Conservation (phyloP, 53 echinoderm and acorn worm genomes). For the Actinopyga echinites region DNA sequence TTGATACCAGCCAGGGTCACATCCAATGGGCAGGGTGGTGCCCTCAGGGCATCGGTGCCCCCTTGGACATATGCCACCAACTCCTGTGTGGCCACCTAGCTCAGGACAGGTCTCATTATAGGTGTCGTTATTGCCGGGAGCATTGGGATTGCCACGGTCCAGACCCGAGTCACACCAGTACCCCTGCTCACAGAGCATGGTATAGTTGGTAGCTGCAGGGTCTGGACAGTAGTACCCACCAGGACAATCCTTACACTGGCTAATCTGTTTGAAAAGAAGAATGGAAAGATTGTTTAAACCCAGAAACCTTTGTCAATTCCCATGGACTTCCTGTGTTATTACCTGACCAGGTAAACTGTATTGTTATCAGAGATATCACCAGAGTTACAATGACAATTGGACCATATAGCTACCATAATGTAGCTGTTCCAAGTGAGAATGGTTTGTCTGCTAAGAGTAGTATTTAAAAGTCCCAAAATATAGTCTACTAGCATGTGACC, state of each 20-base stretch:
- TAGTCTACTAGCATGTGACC: too few relatives aligned
- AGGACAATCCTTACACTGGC: slow-evolving; percentile 89
- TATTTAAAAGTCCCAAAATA: too few relatives aligned
- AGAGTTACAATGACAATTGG: too few relatives aligned
- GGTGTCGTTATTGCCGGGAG: slow-evolving; percentile 76
- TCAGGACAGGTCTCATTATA: slow-evolving; percentile 92
- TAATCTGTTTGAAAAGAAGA: slow-evolving; percentile 52
- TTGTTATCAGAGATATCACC: too few relatives aligned
- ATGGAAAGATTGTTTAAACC: too few relatives aligned
- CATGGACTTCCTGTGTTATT: not conserved
- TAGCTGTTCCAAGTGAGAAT: too few relatives aligned
- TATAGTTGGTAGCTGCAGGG: slow-evolving; percentile 68
- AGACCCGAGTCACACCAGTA: slow-evolving; percentile 98
- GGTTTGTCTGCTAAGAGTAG: too few relatives aligned
- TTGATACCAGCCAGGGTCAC: slow-evolving; percentile 81
- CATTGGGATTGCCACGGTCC: slow-evolving; percentile 84
- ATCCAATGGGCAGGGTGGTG: slow-evolving; percentile 80
- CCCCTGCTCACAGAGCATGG: slow-evolving; percentile 73
- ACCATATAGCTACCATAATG: too few relatives aligned
- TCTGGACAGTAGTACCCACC: slow-evolving; percentile 86
- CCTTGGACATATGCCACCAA: slow-evolving; percentile 87
- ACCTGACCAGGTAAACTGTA: too few relatives aligned
- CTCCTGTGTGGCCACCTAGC: slow-evolving; percentile 91
- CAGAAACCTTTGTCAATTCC: not conserved
- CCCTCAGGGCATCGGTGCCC: slow-evolving; percentile 85